Evolutionary conservation across 1,140 invertebrate genomes (phyloP).

Genomic region (Lasaia peninsularis): DNA sequence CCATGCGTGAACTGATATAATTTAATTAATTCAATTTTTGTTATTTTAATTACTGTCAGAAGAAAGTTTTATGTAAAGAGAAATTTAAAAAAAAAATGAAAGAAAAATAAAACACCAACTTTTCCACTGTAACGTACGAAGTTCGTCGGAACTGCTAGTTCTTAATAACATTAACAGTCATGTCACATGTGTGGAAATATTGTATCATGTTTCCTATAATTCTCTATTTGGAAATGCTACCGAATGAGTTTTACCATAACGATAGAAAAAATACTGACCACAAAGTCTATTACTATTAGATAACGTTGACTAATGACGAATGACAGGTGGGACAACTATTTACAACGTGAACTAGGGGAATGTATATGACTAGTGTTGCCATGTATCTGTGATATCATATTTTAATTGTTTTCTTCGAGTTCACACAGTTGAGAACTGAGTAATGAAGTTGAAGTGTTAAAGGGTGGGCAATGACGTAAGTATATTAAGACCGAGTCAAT

Average conservation of each 20-base stretch:
- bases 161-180: no score
- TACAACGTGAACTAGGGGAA: constrained; percentile 30
- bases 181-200: neutral
- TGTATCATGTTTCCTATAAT: neutral
- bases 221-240: neutral
- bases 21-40: no score
- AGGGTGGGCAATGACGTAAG: no score
- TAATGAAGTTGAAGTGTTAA: no score
- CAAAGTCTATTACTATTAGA: neutral
- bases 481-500: no score
- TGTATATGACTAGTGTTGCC: constrained; percentile 25
- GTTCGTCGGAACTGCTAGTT: no score
- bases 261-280: neutral
- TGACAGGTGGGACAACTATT: constrained; percentile 33
- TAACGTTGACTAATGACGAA: constrained; percentile 24
- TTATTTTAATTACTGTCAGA: neutral
- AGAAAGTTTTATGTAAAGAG: no score
- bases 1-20: no score
- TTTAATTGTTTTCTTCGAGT: neutral
- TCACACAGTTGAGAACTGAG: no score
- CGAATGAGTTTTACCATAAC: neutral
- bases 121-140: neutral
- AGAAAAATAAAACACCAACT: no score
- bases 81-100: no score
- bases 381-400: neutral